Base-by-base conservation (phyloP, 2,113 vertebrate genomes). In the Labrus mixtus region DNA sequence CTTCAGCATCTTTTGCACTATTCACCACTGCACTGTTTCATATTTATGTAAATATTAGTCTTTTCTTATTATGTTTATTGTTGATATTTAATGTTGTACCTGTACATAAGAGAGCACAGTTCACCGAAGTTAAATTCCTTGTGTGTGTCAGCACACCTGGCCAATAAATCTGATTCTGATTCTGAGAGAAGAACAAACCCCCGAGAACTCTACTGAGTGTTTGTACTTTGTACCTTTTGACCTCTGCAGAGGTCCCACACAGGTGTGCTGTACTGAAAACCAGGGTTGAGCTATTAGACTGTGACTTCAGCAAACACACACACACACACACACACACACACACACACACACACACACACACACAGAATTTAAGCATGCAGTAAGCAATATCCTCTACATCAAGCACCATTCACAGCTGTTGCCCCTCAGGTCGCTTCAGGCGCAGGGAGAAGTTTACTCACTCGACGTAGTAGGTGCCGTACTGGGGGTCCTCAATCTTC, bases 401-500 rank as follows among this genome's bases (percentile, higher is more conserved):
- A 46, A 11, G 2, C 46, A 36, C 51, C 46, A 20, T 53, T 29
- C 60, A 63, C 63, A 71, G 73, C 36, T 36, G 54, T 12, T 50
- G 25, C 51, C 57, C 11, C 56, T 9, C 45, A 37, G 69, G 55
- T 3, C 2, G 63, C 66, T 10, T 13, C 55, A 76, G 61, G 74
- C 76, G 45, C 7, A 16, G 29, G n/a, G 10, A 73, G 54, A 60
- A 78, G 51, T 73, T 78, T 76, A 97, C 97, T 99, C 91, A 99
- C 98, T 99, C 98, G 6, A 99, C 97, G 0, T 96, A 99, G 36
- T 99, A 99, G 8, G 94, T 97, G 77, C 98, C 98, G 1, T 97
- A 99, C 48, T 99, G 97, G 51, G 98, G 98, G 79, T 99, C 98
- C 78, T 98, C 97, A 70, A 99, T 99, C 93, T 96, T 98, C 91